phyloP scores from a whole-genome alignment of 1,140 invertebrate species.

The Drosophila asahinai region DNA sequence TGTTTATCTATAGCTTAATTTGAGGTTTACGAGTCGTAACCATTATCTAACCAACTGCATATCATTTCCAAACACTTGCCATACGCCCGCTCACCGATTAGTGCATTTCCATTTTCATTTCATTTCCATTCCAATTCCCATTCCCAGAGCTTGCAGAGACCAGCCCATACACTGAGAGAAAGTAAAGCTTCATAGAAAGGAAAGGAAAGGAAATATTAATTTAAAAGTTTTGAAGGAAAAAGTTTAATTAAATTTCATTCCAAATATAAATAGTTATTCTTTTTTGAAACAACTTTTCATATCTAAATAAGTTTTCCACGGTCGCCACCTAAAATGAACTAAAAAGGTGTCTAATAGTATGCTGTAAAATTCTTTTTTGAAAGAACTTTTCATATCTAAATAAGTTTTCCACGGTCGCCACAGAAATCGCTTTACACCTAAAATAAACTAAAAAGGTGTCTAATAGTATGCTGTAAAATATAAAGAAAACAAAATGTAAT shows the following conservation, averaged over 20 bases:
- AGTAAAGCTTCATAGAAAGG: background rate
- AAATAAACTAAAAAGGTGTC: background rate
- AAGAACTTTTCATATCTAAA: background rate
- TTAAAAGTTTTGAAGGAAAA: background rate
- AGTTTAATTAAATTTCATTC: background rate
- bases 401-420: too few species aligned
- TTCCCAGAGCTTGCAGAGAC: constrained; percentile 10
- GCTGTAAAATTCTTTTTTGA: background rate
- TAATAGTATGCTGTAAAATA: background rate
- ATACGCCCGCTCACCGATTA: constrained; percentile 47
- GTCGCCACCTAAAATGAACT: background rate
- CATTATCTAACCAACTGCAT: constrained; percentile 40
- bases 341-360: background rate
- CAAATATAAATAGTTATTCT: background rate
- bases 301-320: too few species aligned
- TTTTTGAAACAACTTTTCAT: background rate
- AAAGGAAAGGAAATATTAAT: too few species aligned
- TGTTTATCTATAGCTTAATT: constrained; percentile 26
- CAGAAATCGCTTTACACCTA: background rate
- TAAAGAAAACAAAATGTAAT: background rate
- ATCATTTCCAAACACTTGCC: constrained; percentile 49
- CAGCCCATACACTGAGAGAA: constrained; percentile 29
- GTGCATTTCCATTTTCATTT: constrained; percentile 26
- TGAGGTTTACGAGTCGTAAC: constrained; percentile 20
- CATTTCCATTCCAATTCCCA: constrained; percentile 16